Evolutionary conservation across 1,140 invertebrate species (phyloP).

Genomic region (Drosophila melanica): DNA sequence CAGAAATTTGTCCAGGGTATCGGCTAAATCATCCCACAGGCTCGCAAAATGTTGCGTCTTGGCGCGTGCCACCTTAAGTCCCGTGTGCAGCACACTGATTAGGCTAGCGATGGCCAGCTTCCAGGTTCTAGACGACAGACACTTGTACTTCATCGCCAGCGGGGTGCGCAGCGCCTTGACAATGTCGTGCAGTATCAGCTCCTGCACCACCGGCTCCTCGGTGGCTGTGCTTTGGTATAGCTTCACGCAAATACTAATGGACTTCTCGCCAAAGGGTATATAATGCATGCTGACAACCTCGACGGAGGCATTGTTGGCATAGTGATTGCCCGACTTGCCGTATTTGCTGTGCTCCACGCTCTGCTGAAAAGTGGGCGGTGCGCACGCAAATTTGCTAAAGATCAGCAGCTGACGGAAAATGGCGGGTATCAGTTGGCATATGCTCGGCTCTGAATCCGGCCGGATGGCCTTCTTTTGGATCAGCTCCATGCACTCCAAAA

Average conservation of each 20-base stretch:
- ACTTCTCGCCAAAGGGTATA: constrained; percentile 94
- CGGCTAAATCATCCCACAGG: constrained; percentile 94
- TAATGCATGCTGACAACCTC: constrained; percentile 94
- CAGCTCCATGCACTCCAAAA: constrained; percentile 91
- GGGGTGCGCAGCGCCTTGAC: constrained; percentile 90
- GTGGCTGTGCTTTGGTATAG: constrained; percentile 93
- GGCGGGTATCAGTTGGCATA: constrained; percentile 89
- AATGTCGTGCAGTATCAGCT: constrained; percentile 90
- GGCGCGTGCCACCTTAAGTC: constrained; percentile 93
- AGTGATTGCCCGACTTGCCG: constrained; percentile 66
- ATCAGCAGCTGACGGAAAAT: constrained; percentile 92
- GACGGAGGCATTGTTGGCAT: constrained; percentile 84
- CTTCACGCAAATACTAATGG: constrained; percentile 91
- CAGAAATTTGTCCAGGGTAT: constrained; percentile 95
- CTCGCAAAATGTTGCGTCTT: constrained; percentile 88
- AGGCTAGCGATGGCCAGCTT: constrained; percentile 92
- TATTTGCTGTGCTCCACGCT: constrained; percentile 84
- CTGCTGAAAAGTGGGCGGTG: constrained; percentile 87
- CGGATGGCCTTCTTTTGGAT: constrained; percentile 91
- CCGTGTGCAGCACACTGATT: constrained; percentile 91
- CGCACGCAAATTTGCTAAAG: constrained; percentile 90
- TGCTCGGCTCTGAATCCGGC: constrained; percentile 85
- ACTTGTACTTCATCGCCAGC: constrained; percentile 92
- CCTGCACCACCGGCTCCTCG: constrained; percentile 89
- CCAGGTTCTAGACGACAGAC: constrained; percentile 93